These are phyloP conservation scores for Diplosoma virens DNA, from an alignment of 23 tunicate species.

Conservation along the genomic window DNA sequence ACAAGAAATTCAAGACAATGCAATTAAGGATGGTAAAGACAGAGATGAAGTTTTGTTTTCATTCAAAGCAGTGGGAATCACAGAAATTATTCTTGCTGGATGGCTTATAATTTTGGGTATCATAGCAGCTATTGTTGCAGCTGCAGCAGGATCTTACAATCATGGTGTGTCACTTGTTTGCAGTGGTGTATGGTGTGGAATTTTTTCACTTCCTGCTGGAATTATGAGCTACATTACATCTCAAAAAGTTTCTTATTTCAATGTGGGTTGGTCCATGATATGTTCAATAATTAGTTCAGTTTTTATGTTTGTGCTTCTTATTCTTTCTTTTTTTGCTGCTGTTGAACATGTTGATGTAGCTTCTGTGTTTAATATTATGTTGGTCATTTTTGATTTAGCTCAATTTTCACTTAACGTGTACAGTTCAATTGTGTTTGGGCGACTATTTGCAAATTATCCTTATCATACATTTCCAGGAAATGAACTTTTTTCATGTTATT, in stretches of 20 bases:
- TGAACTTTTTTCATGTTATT: constrained; percentile 6
- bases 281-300: background rate
- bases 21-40: constrained; percentile 7
- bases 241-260: constrained; percentile 7
- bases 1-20: background rate
- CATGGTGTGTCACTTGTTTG: background rate
- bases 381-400: background rate
- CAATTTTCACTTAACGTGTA: background rate
- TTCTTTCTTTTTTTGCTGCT: background rate
- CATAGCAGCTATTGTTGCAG: background rate
- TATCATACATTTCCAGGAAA: background rate
- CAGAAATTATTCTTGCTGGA: background rate
- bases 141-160: background rate
- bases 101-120: background rate
- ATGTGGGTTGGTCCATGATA: background rate
- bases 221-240: background rate
- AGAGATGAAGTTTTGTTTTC: constrained; percentile 11
- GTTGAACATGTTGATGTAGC: background rate
- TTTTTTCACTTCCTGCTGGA: constrained; percentile 1
- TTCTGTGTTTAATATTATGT: background rate
- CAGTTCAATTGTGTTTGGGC: background rate
- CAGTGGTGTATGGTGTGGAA: background rate
- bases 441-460: background rate
- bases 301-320: background rate
- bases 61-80: background rate